A percentile compares a stretch with the other conserved stretches of the same genome.
These are phyloP conservation scores for Henicopernis longicauda DNA, from an alignment of 2,113 vertebrate genomes.

Conservation along the genomic window DNA sequence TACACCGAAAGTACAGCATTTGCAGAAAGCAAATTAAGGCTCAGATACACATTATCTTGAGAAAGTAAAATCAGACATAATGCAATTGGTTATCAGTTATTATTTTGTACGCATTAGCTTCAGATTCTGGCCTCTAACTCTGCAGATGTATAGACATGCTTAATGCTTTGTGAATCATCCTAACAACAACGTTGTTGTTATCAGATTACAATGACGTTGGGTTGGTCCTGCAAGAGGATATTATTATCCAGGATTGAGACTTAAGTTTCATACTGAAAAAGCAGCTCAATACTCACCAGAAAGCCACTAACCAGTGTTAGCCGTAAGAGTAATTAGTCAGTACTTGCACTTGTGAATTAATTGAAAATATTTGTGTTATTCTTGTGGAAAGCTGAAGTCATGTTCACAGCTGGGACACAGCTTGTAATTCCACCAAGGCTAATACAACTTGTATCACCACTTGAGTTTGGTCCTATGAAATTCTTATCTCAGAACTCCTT, in stretches of 20 bases:
- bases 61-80: background rate
- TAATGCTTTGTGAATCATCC: background rate
- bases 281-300: background rate
- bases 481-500: background rate
- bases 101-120: background rate
- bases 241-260: background rate
- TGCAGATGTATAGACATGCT: background rate
- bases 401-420: background rate
- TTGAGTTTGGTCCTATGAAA: background rate
- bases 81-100: background rate
- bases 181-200: background rate
- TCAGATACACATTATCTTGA: background rate
- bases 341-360: background rate
- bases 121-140: background rate
- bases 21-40: background rate
- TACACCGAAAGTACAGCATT: background rate
- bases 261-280: background rate
- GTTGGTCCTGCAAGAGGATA: background rate
- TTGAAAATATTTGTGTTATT: background rate
- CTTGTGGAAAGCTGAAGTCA: background rate
- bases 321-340: background rate
- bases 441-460: background rate
- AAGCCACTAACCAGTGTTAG: background rate
- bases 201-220: background rate
- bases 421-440: background rate